A percentile compares a stretch with the other conserved stretches of the same genome.
phyloP scores from a whole-genome alignment of 2,113 vertebrate genomes.

The Equus quagga region DNA sequence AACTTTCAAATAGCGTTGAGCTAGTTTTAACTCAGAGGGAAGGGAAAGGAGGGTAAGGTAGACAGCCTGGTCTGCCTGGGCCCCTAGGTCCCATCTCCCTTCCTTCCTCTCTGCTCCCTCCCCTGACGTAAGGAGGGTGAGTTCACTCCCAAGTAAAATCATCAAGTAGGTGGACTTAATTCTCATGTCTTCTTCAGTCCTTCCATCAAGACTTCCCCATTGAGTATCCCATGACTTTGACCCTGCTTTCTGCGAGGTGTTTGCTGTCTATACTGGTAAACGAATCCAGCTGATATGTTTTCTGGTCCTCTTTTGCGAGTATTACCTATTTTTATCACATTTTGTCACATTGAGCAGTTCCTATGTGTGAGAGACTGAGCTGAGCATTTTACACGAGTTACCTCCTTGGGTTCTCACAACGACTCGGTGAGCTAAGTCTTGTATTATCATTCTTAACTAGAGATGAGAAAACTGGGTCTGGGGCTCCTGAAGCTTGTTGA shows the following conservation, averaged over 20 bases:
- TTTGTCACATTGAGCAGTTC: background rate
- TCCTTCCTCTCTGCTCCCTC: too few species aligned
- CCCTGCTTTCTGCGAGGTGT: background rate
- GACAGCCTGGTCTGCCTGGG: background rate
- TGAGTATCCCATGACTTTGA: background rate
- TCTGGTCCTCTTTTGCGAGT: background rate
- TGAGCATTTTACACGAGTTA: background rate
- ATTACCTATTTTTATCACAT: background rate
- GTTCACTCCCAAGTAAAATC: background rate
- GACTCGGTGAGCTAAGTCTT: background rate
- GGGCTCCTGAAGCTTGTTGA: background rate
- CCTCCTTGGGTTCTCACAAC: background rate
- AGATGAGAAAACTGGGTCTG: background rate
- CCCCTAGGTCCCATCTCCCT: background rate
- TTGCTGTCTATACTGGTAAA: background rate
- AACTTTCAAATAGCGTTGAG: background rate
- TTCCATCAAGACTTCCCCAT: background rate
- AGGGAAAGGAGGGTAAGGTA: background rate
- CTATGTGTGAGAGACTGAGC: background rate
- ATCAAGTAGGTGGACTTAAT: background rate
- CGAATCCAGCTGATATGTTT: background rate
- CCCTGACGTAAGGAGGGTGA: accelerated
- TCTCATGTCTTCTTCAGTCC: background rate
- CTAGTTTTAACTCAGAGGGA: background rate
- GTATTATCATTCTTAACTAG: background rate